Base-by-base conservation (phyloP, 2,797 vertebrate genomes). In the Acipenser ruthenus region DNA sequence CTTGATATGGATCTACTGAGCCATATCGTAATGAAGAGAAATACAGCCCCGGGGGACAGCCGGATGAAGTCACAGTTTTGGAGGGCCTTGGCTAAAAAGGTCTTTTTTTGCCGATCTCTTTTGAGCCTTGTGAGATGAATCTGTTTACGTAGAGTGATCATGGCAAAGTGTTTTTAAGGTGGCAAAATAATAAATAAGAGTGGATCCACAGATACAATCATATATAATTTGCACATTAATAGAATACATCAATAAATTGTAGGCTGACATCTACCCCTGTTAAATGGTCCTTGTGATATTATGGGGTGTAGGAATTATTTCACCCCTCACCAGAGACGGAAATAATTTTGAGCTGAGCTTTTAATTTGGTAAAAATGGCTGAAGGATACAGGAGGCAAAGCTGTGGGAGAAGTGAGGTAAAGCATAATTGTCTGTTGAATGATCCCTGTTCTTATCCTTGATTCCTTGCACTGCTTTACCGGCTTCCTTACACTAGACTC, bases 41-140 rank as follows among this genome's bases (percentile, higher is more conserved):
- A 75, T 74, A 78, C 77, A 60, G 71, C 81, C 49, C 69, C 50
- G 61, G 73, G 37, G 80, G 72, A 66, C 66, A 75, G 82, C 79
- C 78, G 48, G 70, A 64, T 67, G 69, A 56, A 78, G 81, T 83
- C 74, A 81, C 72, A 72, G 58, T 80, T 74, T 75, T 51, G 68
- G 66, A 50, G 11, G 69, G 69, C 65, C 77, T 76, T 0, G 63
- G 72, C 59, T 13, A 69, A 73, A 37, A 72, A 72, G 67, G 51
- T 64, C 66, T 50, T 12, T 6, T 7, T 13, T 13, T 58, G 55
- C 15, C 12, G 5, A 58, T 58, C 55, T 58, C 55, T 55, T 4
- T 13, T 37, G 50, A 48, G 52, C 48, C 11, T n/a, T 13, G 62
- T 49, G 8, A 63, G 48, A 63, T 63, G 49, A 49, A 50, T 63